Conservation (phyloP, 2,113 vertebrate genomes). For the Urocynchramus pylzowi region DNA sequence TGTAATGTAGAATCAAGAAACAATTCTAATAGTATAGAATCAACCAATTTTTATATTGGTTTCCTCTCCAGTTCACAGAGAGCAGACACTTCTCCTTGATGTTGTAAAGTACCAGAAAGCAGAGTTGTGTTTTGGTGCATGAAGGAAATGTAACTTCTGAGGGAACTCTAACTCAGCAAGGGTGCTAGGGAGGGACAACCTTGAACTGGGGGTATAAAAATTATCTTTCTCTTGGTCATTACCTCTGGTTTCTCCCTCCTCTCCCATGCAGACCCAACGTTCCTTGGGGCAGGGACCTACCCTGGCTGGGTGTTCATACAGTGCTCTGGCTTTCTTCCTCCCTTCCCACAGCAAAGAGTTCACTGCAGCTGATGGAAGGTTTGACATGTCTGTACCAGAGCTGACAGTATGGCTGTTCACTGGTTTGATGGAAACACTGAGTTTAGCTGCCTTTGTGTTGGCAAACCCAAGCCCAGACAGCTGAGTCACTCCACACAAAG, state of each 20-base stretch:
- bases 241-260: neutral
- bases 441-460: neutral
- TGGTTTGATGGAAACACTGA: neutral
- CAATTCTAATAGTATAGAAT: neutral
- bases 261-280: rapidly evolving
- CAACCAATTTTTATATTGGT: neutral
- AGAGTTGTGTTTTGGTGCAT: neutral
- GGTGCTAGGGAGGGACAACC: neutral
- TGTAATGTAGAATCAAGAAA: neutral
- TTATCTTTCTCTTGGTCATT: neutral
- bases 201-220: neutral
- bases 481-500: neutral
- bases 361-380: neutral
- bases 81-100: neutral
- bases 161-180: neutral
- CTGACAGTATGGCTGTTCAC: neutral
- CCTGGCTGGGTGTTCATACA: neutral
- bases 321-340: neutral
- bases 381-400: neutral
- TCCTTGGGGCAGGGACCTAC: neutral
- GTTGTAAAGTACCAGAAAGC: neutral
- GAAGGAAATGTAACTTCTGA: neutral
- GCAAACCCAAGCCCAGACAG: neutral
- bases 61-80: neutral
- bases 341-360: neutral